Percentiles rank a stretch among this genome's conserved stretches.
Evolutionary conservation across 2,113 vertebrate genomes (phyloP).

Genomic region (Numenius arquata): DNA sequence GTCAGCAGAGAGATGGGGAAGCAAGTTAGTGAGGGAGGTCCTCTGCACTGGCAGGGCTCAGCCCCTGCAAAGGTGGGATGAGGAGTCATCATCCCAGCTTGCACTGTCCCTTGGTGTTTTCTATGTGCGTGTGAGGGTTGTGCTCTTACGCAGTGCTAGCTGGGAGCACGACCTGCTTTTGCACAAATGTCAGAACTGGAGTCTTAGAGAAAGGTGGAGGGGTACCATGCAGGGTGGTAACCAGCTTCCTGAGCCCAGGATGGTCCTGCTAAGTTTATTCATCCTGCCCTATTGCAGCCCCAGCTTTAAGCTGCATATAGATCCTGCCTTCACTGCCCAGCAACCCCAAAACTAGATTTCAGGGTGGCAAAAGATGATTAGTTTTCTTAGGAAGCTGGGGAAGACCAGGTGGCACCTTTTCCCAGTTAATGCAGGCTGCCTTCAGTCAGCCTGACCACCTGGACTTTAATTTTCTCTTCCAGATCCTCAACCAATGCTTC

Average conservation of each 20-base stretch:
- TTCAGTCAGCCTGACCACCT: background rate
- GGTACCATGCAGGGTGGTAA: background rate
- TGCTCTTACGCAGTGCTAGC: background rate
- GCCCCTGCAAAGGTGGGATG: background rate
- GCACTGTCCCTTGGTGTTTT: background rate
- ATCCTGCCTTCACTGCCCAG: background rate
- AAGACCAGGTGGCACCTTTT: background rate
- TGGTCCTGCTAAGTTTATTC: background rate
- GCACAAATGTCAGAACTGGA: too few relatives aligned
- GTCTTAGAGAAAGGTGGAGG: background rate
- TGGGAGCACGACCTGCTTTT: background rate
- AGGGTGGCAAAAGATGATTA: background rate
- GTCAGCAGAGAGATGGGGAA: background rate
- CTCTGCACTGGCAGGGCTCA: background rate
- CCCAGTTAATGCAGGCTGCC: background rate
- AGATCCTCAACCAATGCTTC: background rate
- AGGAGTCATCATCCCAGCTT: background rate
- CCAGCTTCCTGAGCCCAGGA: background rate
- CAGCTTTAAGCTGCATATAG: background rate
- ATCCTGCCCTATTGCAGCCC: fast-evolving
- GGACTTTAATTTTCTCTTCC: background rate
- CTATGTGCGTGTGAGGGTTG: background rate
- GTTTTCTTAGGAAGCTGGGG: background rate
- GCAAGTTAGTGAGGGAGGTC: background rate
- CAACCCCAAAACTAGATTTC: background rate